Evolutionary conservation across 2,797 vertebrate genomes (phyloP).

Genomic region (Malacoctenus gilli): DNA sequence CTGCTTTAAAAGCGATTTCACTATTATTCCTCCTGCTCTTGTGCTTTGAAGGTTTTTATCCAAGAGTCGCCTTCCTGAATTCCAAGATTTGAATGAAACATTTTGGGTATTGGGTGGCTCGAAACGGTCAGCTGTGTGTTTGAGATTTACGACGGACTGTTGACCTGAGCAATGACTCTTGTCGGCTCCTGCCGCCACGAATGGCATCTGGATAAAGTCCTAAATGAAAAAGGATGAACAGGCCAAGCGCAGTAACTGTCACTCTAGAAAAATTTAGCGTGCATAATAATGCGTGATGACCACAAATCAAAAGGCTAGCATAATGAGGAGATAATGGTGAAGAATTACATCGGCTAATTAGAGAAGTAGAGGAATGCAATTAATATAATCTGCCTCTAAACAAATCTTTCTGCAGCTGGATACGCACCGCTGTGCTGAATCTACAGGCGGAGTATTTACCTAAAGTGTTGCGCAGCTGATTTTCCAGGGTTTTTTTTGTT

Average conservation of each 20-base stretch:
- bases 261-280: background rate
- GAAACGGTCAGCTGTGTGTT: too few relatives aligned
- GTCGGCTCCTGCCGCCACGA: too few relatives aligned
- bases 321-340: conserved; percentile 16
- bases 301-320: conserved; percentile 24
- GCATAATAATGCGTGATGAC: conserved; percentile 15
- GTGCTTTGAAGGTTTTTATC: too few relatives aligned
- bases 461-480: conserved; percentile 19
- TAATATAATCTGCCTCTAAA: conserved; percentile 3
- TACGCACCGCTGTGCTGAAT: conserved; percentile 23
- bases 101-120: too few relatives aligned
- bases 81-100: too few relatives aligned
- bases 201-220: too few relatives aligned
- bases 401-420: background rate
- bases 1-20: too few relatives aligned
- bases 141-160: too few relatives aligned
- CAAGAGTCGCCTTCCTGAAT: too few relatives aligned
- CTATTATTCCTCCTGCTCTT: too few relatives aligned
- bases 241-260: background rate
- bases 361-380: conserved; percentile 36
- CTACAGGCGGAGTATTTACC: conserved; percentile 24
- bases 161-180: too few relatives aligned
- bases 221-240: too few relatives aligned
- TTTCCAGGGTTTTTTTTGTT: conserved; percentile 30
- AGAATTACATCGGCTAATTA: conserved; percentile 29